phyloP scores from a whole-genome alignment of 2,113 vertebrate species.

The Anhinga rufa region DNA sequence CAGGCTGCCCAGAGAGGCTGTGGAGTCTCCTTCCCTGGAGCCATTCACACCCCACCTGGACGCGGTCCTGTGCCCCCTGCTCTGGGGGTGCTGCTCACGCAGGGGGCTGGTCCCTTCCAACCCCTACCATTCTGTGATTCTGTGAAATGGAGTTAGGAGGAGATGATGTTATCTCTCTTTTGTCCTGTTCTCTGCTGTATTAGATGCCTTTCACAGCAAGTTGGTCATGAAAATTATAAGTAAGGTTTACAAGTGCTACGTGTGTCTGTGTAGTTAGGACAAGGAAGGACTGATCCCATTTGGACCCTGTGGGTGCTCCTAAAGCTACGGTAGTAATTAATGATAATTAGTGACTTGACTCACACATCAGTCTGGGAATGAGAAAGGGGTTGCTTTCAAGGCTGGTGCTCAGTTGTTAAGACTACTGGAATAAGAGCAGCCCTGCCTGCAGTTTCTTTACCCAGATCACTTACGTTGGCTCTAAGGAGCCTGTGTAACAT shows the following conservation, averaged over 20 bases:
- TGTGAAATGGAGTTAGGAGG: background rate
- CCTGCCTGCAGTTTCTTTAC: background rate
- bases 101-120: too few relatives aligned
- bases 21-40: too few relatives aligned
- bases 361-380: background rate
- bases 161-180: background rate
- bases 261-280: accelerated
- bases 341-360: background rate
- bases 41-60: too few relatives aligned
- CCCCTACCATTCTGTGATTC: too few relatives aligned
- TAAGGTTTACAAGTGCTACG: accelerated
- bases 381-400: background rate
- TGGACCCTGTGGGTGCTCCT: background rate
- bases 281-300: background rate
- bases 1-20: too few relatives aligned
- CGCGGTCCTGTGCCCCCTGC: too few relatives aligned
- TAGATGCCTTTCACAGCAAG: background rate
- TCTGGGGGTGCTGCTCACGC: too few relatives aligned
- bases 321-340: background rate
- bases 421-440: background rate
- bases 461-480: background rate
- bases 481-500: background rate
- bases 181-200: background rate
- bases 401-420: background rate
- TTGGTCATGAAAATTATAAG: background rate